These are phyloP conservation scores for Temnopleurus reevesii DNA, from an alignment of 53 echinoderm and acorn worm genomes.

Conservation along the genomic window DNA sequence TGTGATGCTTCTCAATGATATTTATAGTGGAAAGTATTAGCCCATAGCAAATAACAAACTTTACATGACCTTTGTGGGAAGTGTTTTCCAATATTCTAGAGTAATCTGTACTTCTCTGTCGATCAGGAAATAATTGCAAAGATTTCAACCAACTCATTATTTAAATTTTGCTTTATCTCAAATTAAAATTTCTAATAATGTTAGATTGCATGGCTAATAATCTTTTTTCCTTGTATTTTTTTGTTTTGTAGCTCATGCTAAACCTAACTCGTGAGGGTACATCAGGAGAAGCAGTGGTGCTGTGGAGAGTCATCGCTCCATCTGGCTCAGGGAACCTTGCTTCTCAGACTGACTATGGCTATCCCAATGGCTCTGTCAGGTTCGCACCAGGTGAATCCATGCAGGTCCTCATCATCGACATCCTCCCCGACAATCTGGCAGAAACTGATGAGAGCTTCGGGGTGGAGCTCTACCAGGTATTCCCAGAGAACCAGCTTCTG, in stretches of 20 bases:
- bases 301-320: slow-evolving; percentile 61
- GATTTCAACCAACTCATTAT: too few species aligned
- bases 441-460: slow-evolving; percentile 80
- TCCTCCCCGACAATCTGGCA: slow-evolving; percentile 78
- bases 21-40: too few species aligned
- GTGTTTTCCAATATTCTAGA: too few species aligned
- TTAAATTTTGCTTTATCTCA: too few species aligned
- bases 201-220: too few species aligned
- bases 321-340: slow-evolving; percentile 33
- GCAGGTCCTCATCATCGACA: slow-evolving; percentile 56
- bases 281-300: slow-evolving; percentile 71
- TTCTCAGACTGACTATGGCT: slow-evolving; percentile 56
- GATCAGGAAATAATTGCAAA: too few species aligned
- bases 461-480: slow-evolving; percentile 71
- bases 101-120: too few species aligned
- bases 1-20: too few species aligned
- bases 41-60: too few species aligned
- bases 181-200: too few species aligned
- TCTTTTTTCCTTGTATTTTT: not conserved
- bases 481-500: slow-evolving; percentile 83
- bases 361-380: slow-evolving; percentile 64
- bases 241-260: slow-evolving; percentile 62
- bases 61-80: too few species aligned
- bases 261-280: slow-evolving; percentile 87
- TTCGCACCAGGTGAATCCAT: slow-evolving; percentile 81